phyloP scores from a whole-genome alignment of 1,140 invertebrate species.

The Coenobita brevimanus region DNA sequence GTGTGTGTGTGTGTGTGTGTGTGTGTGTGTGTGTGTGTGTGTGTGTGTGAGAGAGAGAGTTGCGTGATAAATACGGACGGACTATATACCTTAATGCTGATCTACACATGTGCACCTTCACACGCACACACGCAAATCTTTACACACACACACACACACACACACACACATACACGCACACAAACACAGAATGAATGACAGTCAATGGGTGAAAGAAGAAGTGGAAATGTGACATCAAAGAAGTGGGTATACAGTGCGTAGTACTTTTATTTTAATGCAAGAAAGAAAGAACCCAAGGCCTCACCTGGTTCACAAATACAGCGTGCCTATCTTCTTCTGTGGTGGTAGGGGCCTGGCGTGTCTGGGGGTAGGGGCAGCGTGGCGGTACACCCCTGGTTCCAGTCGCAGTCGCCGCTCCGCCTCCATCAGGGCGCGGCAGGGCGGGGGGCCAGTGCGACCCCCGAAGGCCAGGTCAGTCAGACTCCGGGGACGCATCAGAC shows the following conservation, averaged over 20 bases:
- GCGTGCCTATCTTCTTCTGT: conserved; percentile 69
- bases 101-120: too few relatives aligned
- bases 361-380: conserved; percentile 66
- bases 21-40: too few relatives aligned
- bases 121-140: too few relatives aligned
- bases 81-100: too few relatives aligned
- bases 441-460: conserved; percentile 47
- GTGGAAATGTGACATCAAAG: not conserved
- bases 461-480: conserved; percentile 91
- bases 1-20: too few relatives aligned
- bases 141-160: too few relatives aligned
- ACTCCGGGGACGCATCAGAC: conserved; percentile 80
- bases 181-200: too few relatives aligned
- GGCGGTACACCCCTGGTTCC: conserved; percentile 65
- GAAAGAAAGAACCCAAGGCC: not conserved
- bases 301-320: conserved; percentile 67
- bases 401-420: conserved; percentile 64
- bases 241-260: not conserved
- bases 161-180: too few relatives aligned
- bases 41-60: too few relatives aligned
- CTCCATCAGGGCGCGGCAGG: conserved; percentile 52
- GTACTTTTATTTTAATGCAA: not conserved
- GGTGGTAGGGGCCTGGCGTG: conserved; percentile 47
- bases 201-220: too few relatives aligned
- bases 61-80: too few relatives aligned